Evolutionary conservation across 2,113 vertebrate genomes (phyloP).

Genomic region (Ia io): DNA sequence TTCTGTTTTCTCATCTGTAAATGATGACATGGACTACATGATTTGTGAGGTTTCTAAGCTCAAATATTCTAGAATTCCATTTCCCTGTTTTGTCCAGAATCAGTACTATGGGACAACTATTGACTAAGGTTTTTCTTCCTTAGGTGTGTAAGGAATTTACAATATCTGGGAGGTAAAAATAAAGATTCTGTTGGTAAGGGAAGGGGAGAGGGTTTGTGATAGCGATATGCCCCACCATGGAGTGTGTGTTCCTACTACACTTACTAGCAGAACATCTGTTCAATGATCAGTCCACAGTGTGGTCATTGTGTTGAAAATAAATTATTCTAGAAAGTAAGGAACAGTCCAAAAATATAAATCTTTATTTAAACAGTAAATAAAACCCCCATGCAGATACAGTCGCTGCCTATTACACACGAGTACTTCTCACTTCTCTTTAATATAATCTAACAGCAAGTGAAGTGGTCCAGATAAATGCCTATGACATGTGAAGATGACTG

Average conservation of each 20-base stretch:
- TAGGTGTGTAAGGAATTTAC: not conserved
- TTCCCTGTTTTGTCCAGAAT: not conserved
- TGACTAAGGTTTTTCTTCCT: not conserved
- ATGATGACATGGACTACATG: not conserved
- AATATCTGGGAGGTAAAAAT: not conserved
- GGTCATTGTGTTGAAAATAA: not conserved
- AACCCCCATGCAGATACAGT: not conserved
- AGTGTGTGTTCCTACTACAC: not conserved
- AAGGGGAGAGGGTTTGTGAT: not conserved
- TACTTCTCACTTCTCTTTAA: not conserved
- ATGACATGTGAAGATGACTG: not conserved
- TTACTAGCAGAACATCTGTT: not conserved
- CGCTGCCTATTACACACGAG: not conserved
- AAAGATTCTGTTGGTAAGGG: not conserved
- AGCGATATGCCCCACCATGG: accelerated
- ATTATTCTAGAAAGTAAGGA: not conserved
- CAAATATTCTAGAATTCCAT: not conserved
- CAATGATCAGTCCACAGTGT: not conserved
- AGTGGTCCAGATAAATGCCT: not conserved
- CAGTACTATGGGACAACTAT: not conserved
- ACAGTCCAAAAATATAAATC: not conserved
- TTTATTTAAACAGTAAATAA: constrained; percentile 55
- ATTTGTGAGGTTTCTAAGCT: not conserved
- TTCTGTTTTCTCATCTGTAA: not conserved
- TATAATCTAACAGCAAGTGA: not conserved